Evolutionary conservation across 64 coral and sea anemone genomes (phyloP).

Genomic region (Stylophora pistillata): DNA sequence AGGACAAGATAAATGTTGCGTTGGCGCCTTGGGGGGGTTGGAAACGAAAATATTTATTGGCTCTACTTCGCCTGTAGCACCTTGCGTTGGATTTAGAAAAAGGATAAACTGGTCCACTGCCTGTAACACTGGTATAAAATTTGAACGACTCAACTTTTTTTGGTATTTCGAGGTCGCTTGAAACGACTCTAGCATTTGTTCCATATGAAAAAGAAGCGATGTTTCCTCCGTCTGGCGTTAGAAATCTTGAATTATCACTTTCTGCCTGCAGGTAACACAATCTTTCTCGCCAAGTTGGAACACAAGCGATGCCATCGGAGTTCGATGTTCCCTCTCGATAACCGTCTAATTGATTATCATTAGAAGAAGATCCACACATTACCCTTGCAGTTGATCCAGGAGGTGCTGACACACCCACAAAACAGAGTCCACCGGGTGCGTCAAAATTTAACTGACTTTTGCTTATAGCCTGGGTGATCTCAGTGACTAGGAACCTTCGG

Average conservation of each 20-base stretch:
- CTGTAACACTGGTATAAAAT: background rate
- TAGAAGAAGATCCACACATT: background rate
- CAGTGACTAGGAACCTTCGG: background rate
- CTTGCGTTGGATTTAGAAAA: background rate
- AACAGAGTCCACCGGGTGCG: background rate
- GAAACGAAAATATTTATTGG: background rate
- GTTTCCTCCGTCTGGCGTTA: too few relatives aligned
- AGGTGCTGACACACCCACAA: background rate
- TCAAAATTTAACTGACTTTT: background rate
- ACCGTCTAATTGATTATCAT: background rate
- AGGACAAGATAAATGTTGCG: background rate
- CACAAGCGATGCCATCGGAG: background rate
- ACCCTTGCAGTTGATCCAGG: background rate
- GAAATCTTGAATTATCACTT: too few relatives aligned
- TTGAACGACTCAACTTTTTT: background rate
- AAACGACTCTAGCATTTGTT: background rate
- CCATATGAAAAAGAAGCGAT: background rate
- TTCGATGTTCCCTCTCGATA: background rate
- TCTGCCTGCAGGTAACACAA: too few relatives aligned
- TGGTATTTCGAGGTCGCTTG: background rate
- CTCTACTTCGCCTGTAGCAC: background rate
- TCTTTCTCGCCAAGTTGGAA: too few relatives aligned
- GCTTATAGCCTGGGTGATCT: background rate
- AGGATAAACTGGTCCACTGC: background rate
- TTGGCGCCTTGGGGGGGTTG: background rate